A percentile compares a stretch with the other conserved stretches of the same genome.
Evolutionary conservation across 2,888 invertebrate genomes (phyloP).

Genomic region (Trichopoda pennipes): DNA sequence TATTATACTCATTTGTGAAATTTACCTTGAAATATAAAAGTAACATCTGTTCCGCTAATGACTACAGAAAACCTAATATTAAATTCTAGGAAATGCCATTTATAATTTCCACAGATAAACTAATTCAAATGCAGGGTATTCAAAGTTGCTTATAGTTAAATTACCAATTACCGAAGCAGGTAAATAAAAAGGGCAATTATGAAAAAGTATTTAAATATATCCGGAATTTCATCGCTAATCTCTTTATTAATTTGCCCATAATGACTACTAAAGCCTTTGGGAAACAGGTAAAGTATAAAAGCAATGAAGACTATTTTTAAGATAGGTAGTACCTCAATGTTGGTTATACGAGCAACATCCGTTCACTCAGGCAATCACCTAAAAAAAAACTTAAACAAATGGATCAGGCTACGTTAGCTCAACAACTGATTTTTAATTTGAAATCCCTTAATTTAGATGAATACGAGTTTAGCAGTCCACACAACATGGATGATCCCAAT

Average conservation of each 20-base stretch:
- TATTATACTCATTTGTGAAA: background rate
- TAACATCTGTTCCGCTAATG: background rate
- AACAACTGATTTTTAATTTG: conserved; percentile 24
- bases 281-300: background rate
- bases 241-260: background rate
- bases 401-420: conserved; percentile 1
- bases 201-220: background rate
- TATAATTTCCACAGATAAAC: background rate
- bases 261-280: background rate
- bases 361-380: background rate
- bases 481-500: background rate
- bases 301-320: background rate
- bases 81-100: background rate
- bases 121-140: background rate
- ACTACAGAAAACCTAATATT: background rate
- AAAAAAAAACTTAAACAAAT: background rate
- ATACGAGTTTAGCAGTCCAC: background rate
- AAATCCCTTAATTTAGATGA: conserved; percentile 1
- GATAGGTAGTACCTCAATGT: background rate
- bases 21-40: background rate
- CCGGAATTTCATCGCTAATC: background rate
- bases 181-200: background rate
- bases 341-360: background rate
- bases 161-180: no score
- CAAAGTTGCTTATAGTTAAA: background rate